Evolutionary conservation across 2,888 invertebrate species (phyloP), one percentile per base, ranked within the genome.

Genomic region (Boloria selene): DNA sequence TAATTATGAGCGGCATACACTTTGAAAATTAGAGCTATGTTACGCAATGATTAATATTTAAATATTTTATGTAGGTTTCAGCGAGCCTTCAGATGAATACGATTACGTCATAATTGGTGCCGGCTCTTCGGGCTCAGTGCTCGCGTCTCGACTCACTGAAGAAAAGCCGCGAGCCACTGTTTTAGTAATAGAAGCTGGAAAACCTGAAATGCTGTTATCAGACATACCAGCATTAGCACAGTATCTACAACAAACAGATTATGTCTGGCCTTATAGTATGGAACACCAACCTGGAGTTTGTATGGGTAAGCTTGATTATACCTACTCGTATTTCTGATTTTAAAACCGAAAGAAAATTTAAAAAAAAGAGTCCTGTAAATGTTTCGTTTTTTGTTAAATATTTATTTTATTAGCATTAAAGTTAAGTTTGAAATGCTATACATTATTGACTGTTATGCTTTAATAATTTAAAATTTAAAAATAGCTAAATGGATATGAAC

Each of bases 101-200:
- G 95, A 95, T 77, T 95, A 95, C 74, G 88, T 95, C 4, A 87
- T 95, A 22, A 90, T 96, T 0, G 96, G 96, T 0, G 95, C 95
- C 0, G 96, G 96, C 0, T 94, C 95, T 0, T 94, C 95, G 0
- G 96, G 96, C 0, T 94, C 95, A 0, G 95, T 94, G 0, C 76
- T 96, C 13, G 96, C 96, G 0, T 94, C 95, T 73, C 92, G 96
- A 1, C 86, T 96, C 0, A 93, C 95, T 0, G 95, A 96, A 82
- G 93, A 85, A 51, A 90, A 90, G 67, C 91, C 89, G 0, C 79
- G 74, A 60, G 81, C 93, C 44, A 94, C 87, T 56, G 93, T 96
- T 0, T 85, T 96, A 5, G 83, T 96, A 0, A 76, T 96, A 13
- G 96, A 96, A 80, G 95, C 95, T 0, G 92, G 92, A 0, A 88